A percentile compares a stretch with the other conserved stretches of the same genome.
These are phyloP conservation scores for Drosophila siamana DNA, from an alignment of 2,888 invertebrate species.

Conservation along the genomic window DNA sequence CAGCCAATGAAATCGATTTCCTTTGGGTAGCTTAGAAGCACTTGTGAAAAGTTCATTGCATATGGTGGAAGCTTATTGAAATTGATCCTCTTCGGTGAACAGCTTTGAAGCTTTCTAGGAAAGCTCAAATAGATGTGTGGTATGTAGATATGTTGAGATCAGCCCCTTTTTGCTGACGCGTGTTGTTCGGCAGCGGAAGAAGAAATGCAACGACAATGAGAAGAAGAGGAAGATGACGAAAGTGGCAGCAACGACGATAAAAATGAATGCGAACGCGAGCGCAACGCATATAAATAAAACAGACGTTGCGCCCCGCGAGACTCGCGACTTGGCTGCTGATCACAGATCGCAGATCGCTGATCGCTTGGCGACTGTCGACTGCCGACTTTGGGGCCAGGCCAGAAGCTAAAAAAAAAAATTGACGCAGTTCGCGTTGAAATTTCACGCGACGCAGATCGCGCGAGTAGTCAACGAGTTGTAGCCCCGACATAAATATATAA, in stretches of 20 bases:
- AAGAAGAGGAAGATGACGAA: neutral
- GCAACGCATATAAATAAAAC: constrained; percentile 62
- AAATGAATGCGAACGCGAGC: constrained; percentile 3
- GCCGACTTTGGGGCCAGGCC: constrained; percentile 50
- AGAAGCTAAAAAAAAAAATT: constrained; percentile 41
- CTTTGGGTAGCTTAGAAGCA: too few species aligned
- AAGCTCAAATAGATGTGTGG: neutral
- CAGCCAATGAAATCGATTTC: too few species aligned
- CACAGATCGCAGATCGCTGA: neutral
- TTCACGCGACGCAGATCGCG: constrained; percentile 74
- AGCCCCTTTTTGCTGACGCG: neutral
- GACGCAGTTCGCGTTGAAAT: constrained; percentile 71
- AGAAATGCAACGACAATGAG: constrained; percentile 33
- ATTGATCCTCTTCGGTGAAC: too few species aligned
- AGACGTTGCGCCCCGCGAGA: constrained; percentile 31
- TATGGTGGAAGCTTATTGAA: too few species aligned
- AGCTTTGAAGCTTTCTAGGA: neutral
- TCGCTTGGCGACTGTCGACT: too few species aligned
- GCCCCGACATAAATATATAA: constrained; percentile 2
- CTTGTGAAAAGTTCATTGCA: too few species aligned
- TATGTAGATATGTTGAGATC: neutral
- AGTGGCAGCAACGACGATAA: constrained; percentile 16
- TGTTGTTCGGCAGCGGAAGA: constrained; percentile 40
- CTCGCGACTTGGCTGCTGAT: constrained; percentile 19
- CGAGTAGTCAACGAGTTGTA: constrained; percentile 36